These are phyloP conservation scores for Anthoptus insignis DNA, from an alignment of 2,888 invertebrate genomes.

Conservation along the genomic window DNA sequence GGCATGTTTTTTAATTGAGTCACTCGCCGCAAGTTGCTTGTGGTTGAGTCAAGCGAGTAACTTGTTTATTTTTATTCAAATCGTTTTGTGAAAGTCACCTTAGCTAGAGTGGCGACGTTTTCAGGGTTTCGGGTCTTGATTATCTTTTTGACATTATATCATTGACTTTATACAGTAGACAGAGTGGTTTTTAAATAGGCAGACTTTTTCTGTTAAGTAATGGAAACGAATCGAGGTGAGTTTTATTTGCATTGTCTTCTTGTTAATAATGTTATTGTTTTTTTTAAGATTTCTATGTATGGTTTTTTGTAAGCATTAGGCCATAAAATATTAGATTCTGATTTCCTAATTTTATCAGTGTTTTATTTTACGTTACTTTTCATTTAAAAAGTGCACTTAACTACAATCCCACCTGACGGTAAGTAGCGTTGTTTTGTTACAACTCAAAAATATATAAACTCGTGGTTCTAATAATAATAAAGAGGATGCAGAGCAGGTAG, in stretches of 20 bases:
- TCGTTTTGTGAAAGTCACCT: slow-evolving; percentile 24
- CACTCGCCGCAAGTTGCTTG: slow-evolving; percentile 19
- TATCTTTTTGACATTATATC: slow-evolving; percentile 7
- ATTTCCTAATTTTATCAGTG: background rate
- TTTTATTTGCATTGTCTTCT: too few species aligned
- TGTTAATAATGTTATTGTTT: background rate
- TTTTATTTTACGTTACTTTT: background rate
- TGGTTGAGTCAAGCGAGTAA: slow-evolving; percentile 17
- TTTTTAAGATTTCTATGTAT: background rate
- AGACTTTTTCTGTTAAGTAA: background rate
- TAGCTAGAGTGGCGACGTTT: slow-evolving; percentile 12
- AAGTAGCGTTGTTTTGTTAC: too few species aligned
- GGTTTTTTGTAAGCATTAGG: background rate
- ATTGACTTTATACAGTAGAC: background rate
- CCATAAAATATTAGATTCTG: background rate
- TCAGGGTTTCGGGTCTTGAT: slow-evolving; percentile 17
- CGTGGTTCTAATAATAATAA: background rate
- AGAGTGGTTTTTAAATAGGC: background rate
- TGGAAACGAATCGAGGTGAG: background rate
- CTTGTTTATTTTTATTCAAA: slow-evolving; percentile 23
- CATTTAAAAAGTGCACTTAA: too few species aligned
- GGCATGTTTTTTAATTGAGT: slow-evolving; percentile 27
- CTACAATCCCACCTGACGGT: too few species aligned
- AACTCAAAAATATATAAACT: too few species aligned
- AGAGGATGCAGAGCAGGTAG: background rate